phyloP scores from a whole-genome alignment of 2,113 vertebrate species.

The Phylloscopus whistleri region DNA sequence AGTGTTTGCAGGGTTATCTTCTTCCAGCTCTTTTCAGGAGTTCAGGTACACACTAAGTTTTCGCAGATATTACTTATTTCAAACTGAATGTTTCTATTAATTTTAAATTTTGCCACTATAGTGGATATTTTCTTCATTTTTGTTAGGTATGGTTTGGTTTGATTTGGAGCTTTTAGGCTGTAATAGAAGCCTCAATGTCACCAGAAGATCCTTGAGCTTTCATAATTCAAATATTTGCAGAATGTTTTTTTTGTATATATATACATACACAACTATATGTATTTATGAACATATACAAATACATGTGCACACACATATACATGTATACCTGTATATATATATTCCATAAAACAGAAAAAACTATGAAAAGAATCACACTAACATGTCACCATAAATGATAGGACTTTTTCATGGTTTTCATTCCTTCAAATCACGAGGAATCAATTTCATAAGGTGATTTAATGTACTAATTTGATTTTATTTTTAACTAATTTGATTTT shows the following conservation, averaged over 20 bases:
- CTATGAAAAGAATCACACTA: background rate
- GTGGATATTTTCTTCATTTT: background rate
- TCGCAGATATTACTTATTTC: background rate
- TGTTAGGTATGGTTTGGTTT: background rate
- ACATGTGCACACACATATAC: background rate
- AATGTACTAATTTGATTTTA: background rate
- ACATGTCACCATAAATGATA: background rate
- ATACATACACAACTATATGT: rapidly evolving
- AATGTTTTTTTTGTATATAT: background rate
- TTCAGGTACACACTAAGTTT: background rate
- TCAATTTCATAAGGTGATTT: background rate
- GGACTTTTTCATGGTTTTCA: background rate
- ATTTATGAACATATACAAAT: background rate
- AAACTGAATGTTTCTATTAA: background rate
- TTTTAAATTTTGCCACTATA: background rate
- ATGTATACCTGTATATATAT: background rate
- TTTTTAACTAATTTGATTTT: background rate
- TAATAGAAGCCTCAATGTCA: background rate
- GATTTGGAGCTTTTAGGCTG: background rate
- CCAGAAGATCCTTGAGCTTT: background rate
- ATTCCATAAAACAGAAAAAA: background rate
- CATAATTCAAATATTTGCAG: background rate
- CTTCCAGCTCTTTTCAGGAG: background rate
- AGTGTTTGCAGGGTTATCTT: background rate
- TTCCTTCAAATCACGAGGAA: background rate